phyloP scores from a whole-genome alignment of 2,888 invertebrate species.

The Synanthedon myopaeformis region DNA sequence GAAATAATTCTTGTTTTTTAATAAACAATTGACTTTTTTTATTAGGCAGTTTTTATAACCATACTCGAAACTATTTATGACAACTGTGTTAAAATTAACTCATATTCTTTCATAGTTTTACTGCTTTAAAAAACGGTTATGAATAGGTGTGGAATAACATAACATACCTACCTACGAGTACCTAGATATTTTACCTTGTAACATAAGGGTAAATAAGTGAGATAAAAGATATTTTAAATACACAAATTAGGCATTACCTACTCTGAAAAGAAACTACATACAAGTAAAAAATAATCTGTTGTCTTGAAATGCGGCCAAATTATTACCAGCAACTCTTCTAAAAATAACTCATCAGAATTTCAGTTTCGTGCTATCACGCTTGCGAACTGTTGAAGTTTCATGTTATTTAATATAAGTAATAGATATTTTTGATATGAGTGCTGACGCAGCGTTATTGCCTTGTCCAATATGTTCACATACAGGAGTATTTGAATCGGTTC shows the following conservation, averaged over 20 bases:
- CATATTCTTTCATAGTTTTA: too few species aligned
- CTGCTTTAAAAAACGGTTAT: too few species aligned
- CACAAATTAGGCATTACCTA: background rate
- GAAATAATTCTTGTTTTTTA: too few species aligned
- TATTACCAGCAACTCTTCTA: slow-evolving; percentile 29
- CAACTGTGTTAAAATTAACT: too few species aligned
- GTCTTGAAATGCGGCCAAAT: slow-evolving; percentile 60
- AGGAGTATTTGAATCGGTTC: slow-evolving; percentile 76
- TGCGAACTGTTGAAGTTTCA: background rate
- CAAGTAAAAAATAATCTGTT: background rate
- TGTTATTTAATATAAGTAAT: slow-evolving; percentile 1
- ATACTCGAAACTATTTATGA: too few species aligned
- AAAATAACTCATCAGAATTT: slow-evolving; percentile 51
- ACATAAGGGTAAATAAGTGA: too few species aligned
- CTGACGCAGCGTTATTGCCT: slow-evolving; percentile 70
- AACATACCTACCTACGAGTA: too few species aligned
- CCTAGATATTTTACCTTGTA: too few species aligned
- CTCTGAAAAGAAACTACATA: background rate
- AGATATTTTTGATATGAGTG: slow-evolving; percentile 37
- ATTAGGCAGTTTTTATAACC: too few species aligned
- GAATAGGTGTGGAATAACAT: too few species aligned
- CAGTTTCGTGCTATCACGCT: slow-evolving; percentile 34
- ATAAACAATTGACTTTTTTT: too few species aligned
- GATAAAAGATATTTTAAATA: too few species aligned
- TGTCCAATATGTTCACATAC: slow-evolving; percentile 83